These are phyloP conservation scores for Kryptopterus vitreolus DNA, from an alignment of 2,797 vertebrate species.

Conservation along the genomic window DNA sequence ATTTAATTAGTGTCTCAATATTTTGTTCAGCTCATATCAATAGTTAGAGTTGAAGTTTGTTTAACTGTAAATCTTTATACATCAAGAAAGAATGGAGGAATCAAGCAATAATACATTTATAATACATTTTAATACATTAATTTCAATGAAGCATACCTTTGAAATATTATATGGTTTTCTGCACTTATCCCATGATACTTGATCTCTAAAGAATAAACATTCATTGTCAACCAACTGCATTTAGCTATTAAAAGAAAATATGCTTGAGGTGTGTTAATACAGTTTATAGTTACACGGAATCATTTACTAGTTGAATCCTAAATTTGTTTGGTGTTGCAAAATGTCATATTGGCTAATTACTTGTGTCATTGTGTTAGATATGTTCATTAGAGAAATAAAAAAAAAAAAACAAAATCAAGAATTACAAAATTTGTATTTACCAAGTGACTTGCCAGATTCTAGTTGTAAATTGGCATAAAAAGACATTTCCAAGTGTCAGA, in stretches of 20 bases:
- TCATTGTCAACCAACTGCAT: not conserved
- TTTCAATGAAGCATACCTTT: not conserved
- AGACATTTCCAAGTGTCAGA: not conserved
- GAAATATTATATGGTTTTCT: not conserved
- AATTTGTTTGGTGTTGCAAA: not conserved
- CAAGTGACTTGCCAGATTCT: not conserved
- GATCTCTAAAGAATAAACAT: not conserved
- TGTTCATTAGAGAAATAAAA: not conserved
- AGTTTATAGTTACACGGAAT: not conserved
- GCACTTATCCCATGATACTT: not conserved
- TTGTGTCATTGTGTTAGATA: too few species aligned
- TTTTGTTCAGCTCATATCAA: not conserved
- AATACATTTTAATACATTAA: too few species aligned
- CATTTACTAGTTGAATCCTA: constrained; percentile 1
- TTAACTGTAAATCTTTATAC: not conserved
- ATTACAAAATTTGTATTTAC: not conserved
- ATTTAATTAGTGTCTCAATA: not conserved
- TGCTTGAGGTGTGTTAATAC: not conserved
- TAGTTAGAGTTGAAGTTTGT: not conserved
- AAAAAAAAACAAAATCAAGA: not conserved
- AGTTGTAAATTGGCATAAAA: not conserved
- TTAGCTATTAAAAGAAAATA: not conserved
- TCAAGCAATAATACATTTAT: too few species aligned
- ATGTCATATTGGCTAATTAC: not conserved
- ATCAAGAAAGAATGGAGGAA: not conserved